Evolutionary conservation across 2,797 vertebrate genomes (phyloP), one percentile per base, ranked within the genome.

Genomic region (Trichosurus vulpecula): DNA sequence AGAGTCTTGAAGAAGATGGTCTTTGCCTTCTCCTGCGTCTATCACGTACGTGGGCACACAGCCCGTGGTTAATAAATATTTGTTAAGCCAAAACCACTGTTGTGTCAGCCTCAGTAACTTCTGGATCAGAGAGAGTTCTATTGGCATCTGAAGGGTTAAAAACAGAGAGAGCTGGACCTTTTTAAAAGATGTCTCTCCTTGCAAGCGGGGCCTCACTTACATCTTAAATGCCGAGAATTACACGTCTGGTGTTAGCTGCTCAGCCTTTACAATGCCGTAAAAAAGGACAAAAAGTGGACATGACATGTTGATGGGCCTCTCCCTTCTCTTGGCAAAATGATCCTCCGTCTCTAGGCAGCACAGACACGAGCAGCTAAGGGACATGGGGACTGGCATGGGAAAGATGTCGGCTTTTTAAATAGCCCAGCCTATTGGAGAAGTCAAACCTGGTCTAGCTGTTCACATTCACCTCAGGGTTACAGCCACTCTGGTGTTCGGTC

Each of bases 341-440:
- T 92, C 25, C 31, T 35, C 0, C 0, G 54, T 91, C 74, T 90
- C 91, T 47, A 41, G 92, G 51, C 19, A 16, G 57, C 51, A 6
- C 61, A 56, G 53, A 54, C 47, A 58, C 52, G 29, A 1, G 53
- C 92, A 54, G 89, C 54, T 92, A 89, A 54, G 87, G 0, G 0
- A 95, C 54, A 58, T 0, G 0, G 90, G 61, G 27, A 31, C 95
- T 92, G 57, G 51, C 74, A 10, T 4, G 6, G 51, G 93, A 94
- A 93, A 94, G 35, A 35, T 61, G 25, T 81, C 94, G 92, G 94
- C 54, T 96, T 97, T 97, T 96, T 94, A 94, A 94, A 90, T 29
- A 87, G 35, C 30, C 52, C 58, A 92, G 51, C 92, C 54, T 0
- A 35, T 0, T 0, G 52, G 90, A 92, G 11, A 52, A 16, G 61